A percentile compares a stretch with the other conserved stretches of the same genome.
Evolutionary conservation across 2,888 invertebrate species (phyloP).

Genomic region (Drosophila infuscata): DNA sequence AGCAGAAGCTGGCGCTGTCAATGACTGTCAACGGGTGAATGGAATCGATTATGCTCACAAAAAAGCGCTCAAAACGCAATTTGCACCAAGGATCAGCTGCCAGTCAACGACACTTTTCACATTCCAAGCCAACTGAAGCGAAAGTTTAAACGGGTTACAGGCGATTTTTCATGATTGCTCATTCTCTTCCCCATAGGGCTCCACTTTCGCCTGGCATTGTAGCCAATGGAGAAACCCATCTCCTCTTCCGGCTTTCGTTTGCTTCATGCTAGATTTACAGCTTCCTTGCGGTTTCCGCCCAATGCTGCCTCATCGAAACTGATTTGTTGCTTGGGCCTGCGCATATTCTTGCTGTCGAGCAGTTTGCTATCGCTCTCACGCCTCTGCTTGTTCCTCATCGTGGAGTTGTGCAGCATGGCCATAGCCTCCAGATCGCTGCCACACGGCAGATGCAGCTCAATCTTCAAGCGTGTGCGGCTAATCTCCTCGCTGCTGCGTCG

Average conservation of each 20-base stretch:
- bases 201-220: neutral
- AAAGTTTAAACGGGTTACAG: slow-evolving; percentile 76
- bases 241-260: slow-evolving; percentile 6
- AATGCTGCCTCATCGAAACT: slow-evolving; percentile 81
- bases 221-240: neutral
- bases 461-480: slow-evolving; percentile 68
- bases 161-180: slow-evolving; percentile 59
- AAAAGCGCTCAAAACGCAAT: slow-evolving; percentile 65
- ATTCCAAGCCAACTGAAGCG: slow-evolving; percentile 75
- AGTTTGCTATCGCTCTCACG: slow-evolving; percentile 56
- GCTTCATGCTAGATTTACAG: slow-evolving; percentile 46
- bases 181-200: slow-evolving; percentile 1
- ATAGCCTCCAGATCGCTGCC: slow-evolving; percentile 78
- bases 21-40: slow-evolving; percentile 46
- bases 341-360: slow-evolving; percentile 32
- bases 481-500: slow-evolving; percentile 86
- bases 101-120: slow-evolving; percentile 24
- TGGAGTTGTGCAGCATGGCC: slow-evolving; percentile 78
- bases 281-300: slow-evolving; percentile 51
- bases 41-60: slow-evolving; percentile 73
- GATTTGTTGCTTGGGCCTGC: slow-evolving; percentile 78
- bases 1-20: slow-evolving; percentile 20
- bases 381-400: slow-evolving; percentile 36
- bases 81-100: slow-evolving; percentile 50
- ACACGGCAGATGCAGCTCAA: slow-evolving; percentile 75